Conservation (phyloP, 2,888 invertebrate genomes). For the Noctua fimbriata region DNA sequence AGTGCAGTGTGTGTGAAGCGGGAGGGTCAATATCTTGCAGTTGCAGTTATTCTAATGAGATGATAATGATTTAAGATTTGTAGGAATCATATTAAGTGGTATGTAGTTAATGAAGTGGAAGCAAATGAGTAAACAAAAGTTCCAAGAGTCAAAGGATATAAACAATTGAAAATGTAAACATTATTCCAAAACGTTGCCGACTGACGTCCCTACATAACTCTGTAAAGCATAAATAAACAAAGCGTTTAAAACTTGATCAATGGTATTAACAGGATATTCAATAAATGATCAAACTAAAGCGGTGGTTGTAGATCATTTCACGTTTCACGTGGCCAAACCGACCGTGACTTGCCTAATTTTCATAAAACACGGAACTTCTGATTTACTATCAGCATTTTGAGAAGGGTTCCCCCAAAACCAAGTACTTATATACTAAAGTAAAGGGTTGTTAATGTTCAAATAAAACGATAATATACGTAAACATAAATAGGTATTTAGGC, state of each 20-base stretch:
- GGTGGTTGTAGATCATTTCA: constrained; percentile 31
- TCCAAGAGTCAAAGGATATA: neutral
- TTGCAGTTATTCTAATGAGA: neutral
- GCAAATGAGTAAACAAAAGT: neutral
- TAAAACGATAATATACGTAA: constrained; percentile 22
- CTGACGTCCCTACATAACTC: neutral
- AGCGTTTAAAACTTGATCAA: constrained; percentile 14
- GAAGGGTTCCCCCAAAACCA: constrained; percentile 8
- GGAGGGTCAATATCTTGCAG: neutral
- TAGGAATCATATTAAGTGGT: neutral
- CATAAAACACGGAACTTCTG: constrained; percentile 40
- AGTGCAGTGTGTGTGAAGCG: neutral
- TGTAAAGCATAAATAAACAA: neutral
- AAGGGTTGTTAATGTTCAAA: constrained; percentile 33
- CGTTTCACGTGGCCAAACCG: constrained; percentile 1
- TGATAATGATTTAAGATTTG: neutral
- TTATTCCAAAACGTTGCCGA: neutral
- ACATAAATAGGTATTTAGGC: neutral
- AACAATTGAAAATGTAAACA: neutral
- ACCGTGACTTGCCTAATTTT: constrained; percentile 32
- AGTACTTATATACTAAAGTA: neutral
- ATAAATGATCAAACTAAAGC: constrained; percentile 7
- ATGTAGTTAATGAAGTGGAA: neutral
- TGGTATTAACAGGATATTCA: neutral
- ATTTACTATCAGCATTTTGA: constrained; percentile 34